Conservation (phyloP, 2,888 invertebrate species). For the Trachelus troglodyta region DNA sequence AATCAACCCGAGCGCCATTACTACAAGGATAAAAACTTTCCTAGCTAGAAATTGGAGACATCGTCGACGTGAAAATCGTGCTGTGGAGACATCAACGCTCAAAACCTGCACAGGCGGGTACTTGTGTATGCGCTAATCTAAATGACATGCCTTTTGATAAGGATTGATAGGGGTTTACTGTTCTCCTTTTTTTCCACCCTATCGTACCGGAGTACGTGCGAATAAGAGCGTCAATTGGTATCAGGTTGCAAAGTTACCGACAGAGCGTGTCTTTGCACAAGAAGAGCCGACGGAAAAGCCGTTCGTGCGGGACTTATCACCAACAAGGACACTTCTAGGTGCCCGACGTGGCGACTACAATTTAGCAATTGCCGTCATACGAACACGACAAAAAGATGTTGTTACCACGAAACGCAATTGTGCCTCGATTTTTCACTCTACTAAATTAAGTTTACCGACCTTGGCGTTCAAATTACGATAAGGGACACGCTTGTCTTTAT, state of each 20-base stretch:
- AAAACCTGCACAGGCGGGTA: not conserved
- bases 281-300: not conserved
- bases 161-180: not conserved
- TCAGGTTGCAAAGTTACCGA: not conserved
- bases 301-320: conserved; percentile 4
- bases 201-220: not conserved
- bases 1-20: not conserved
- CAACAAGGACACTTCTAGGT: not conserved
- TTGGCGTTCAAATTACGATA: not conserved
- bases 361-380: not conserved
- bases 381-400: not conserved
- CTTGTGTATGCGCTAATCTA: not conserved
- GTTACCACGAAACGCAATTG: not conserved
- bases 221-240: not conserved
- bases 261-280: not conserved
- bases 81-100: not conserved
- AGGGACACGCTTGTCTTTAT: not conserved
- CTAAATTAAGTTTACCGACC: not conserved
- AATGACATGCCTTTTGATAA: not conserved
- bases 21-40: not conserved
- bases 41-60: not conserved
- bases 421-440: not conserved
- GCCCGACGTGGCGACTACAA: not conserved
- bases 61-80: not conserved
- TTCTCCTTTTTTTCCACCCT: not conserved